Base-by-base conservation (phyloP, 2,797 vertebrate genomes). In the Micropoecilia bifurca region DNA sequence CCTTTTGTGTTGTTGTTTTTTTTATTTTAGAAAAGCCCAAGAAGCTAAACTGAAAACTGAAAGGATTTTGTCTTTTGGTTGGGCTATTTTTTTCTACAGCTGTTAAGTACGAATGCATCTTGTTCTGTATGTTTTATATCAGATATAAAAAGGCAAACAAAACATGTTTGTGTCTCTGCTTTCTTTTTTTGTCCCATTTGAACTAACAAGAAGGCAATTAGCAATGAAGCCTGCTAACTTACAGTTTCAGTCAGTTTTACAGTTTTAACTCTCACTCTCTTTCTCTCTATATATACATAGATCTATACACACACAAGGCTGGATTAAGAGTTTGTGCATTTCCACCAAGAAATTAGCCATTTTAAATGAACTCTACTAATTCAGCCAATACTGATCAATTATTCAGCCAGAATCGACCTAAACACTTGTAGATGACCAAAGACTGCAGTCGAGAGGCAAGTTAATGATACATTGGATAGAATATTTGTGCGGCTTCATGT, bases 91-190 rank as follows among this genome's bases (percentile, higher is more conserved):
- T 92, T 93, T 91, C 81, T 90, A 91, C 89, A 74, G 85, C 77
- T 87, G 79, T 84, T 83, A 41, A 74, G 71, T 81, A 78, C 86
- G 79, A 91, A 88, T 83, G 81, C 90, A 74, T 85, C 78, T 85
- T 82, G 75, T 90, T 53, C 82, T 92, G 79, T 91, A 78, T 86
- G 80, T 93, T 94, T 92, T 93, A 86, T 92, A 92, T 88, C 50
- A 5, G 13, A 33, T 43, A 74, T 28, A 74, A 61, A 76, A 77
- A 53, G 53, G 69, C 20, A 85, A 77, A 7, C 80, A 74, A 73
- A 20, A 1, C 41, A 36, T 47, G 16, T 78, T 48, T 18, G 22
- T 33, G 25, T 83, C 39, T 81, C 22, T 0, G 9, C 9, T 75
- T 66, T 82, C 82, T 28, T 83, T 28, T 2, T 0, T 6, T 68